Evolutionary conservation across 2,888 invertebrate genomes (phyloP).

Genomic region (Disparrhopalites patrizii): DNA sequence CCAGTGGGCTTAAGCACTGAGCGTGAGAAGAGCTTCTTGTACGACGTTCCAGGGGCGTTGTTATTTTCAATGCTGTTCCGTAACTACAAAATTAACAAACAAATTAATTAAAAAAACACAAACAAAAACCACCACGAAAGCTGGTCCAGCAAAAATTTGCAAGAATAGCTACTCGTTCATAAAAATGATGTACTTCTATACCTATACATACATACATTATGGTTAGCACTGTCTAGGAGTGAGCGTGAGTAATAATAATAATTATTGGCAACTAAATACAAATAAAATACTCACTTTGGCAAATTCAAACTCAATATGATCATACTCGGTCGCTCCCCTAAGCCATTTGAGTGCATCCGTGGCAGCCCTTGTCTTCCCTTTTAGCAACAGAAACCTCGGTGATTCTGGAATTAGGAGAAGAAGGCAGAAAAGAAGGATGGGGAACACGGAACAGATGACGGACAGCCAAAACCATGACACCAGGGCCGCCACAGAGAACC

Average conservation of each 20-base stretch:
- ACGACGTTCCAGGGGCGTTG: neutral
- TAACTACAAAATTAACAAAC: slow-evolving; percentile 17
- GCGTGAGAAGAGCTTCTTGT: slow-evolving; percentile 3
- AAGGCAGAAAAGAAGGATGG: slow-evolving; percentile 65
- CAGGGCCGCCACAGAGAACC: slow-evolving; percentile 57
- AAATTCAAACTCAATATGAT: slow-evolving; percentile 42
- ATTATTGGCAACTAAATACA: neutral
- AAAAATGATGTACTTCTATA: neutral
- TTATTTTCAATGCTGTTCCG: slow-evolving; percentile 26
- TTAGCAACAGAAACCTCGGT: slow-evolving; percentile 64
- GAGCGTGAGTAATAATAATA: neutral
- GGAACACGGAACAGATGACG: slow-evolving; percentile 63
- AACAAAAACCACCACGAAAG: too few relatives aligned
- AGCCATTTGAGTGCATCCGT: slow-evolving; percentile 65
- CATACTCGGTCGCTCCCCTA: slow-evolving; percentile 59
- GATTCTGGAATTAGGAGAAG: slow-evolving; percentile 77
- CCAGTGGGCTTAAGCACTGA: slow-evolving; percentile 65
- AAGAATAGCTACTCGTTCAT: too few relatives aligned
- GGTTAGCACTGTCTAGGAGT: neutral
- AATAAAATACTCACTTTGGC: slow-evolving; percentile 39
- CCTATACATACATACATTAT: neutral
- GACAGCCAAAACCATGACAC: slow-evolving; percentile 62
- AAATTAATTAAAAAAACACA: neutral
- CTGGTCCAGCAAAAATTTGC: neutral
- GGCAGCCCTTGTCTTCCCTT: slow-evolving; percentile 59